phyloP scores from a whole-genome alignment of 2,797 vertebrate genomes.

The Myotis pilosus region DNA sequence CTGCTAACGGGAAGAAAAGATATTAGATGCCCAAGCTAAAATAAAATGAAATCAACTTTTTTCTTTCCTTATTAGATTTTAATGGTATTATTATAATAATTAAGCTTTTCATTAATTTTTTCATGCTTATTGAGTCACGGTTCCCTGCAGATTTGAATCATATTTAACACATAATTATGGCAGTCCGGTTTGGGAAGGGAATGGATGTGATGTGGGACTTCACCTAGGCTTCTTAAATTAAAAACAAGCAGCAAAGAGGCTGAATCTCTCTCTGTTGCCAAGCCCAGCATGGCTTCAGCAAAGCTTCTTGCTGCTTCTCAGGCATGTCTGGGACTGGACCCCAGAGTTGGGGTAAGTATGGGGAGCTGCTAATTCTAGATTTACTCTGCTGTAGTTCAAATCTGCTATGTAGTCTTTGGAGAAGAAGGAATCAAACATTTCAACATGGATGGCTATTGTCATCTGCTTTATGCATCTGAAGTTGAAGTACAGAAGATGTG shows the following conservation, averaged over 20 bases:
- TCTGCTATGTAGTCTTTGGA: accelerated
- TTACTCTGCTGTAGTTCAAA: accelerated
- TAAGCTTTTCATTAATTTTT: slow-evolving; percentile 87
- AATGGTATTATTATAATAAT: slow-evolving; percentile 86
- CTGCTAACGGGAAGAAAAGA: slow-evolving; percentile 64
- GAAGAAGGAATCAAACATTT: accelerated
- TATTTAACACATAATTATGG: slow-evolving; percentile 83
- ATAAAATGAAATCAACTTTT: slow-evolving; percentile 80
- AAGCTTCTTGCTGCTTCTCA: accelerated
- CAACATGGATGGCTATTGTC: accelerated
- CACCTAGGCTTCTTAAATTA: slow-evolving; percentile 75
- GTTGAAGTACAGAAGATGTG: accelerated
- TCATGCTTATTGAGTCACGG: slow-evolving; percentile 80
- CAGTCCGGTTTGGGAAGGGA: slow-evolving; percentile 78
- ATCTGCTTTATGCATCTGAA: background rate
- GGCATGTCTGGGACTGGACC: background rate
- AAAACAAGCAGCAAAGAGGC: slow-evolving; percentile 61
- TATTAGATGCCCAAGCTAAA: slow-evolving; percentile 77
- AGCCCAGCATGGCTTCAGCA: background rate
- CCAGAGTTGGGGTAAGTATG: no score
- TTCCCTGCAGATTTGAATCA: slow-evolving; percentile 84
- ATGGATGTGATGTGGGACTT: slow-evolving; percentile 55
- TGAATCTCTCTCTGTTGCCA: slow-evolving; percentile 29
- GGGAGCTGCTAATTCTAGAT: accelerated
- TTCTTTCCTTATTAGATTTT: slow-evolving; percentile 83